Evolutionary conservation across 92 coral and sea anemone species (phyloP), one percentile per base, ranked within the genome.

Genomic region (Micromussa lordhowensis): DNA sequence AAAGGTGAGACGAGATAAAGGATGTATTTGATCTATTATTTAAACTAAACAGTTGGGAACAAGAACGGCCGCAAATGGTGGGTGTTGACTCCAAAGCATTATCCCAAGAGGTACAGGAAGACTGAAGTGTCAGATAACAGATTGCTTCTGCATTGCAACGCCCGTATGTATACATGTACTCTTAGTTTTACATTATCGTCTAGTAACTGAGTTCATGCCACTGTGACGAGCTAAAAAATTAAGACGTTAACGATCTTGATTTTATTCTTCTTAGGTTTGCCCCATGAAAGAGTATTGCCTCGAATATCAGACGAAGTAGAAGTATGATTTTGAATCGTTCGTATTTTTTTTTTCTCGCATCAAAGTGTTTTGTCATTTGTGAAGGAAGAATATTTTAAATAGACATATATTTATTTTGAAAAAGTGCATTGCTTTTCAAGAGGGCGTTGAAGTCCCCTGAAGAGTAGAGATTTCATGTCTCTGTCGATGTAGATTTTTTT

Each of bases 1-100:
- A 95, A 85, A 88, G 82, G 98, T 95, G 35, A 89, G 91, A 28
- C 16, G 24, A 55, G 13, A 58, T 19, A 16, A 19, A n/a, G 64
- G 21, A 19, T 61, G 68, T 1, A 21, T 61, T 61, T 61, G 68
- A 61, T 40, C 0, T 40, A 40, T 40, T 40, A 40, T 40, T 40
- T 40, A 54, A 54, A 14, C 59, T 54, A 54, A 54, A 51, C 10
- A 54, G 59, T 54, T 19, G 59, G 59, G 19, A 17, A 17, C 17
- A 3, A n/a, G n/a, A n/a, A n/a, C n/a, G n/a, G n/a, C 48, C 7
- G 48, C 48, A 40, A 40, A 40, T 40, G 48, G 4, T 40, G 48
- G 48, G 4, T 36, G 2, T 36, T 2, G 38, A 5, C 38, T 36
- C 38, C n/a, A 36, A 36, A 36, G 4, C 38, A 5, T 36, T 2